Conservation (phyloP, 2,888 invertebrate genomes). For the Morpho helenor region DNA sequence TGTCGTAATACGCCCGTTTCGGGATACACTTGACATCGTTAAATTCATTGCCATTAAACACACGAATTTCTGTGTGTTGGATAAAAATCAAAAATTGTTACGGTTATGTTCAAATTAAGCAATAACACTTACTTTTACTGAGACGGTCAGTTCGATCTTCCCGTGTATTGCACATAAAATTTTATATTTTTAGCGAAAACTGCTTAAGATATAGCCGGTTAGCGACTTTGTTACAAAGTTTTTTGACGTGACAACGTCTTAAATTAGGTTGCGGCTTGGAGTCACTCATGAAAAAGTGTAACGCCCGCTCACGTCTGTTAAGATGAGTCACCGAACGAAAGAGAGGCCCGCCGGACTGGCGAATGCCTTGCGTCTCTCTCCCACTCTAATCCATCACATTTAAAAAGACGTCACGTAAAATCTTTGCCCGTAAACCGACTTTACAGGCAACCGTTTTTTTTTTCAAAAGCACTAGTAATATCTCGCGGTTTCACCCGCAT, state of each 20-base stretch:
- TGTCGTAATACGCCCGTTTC: slow-evolving; percentile 14
- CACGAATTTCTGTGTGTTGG: slow-evolving; percentile 28
- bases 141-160: slow-evolving; percentile 52
- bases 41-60: slow-evolving; percentile 24
- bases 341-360: too few relatives aligned
- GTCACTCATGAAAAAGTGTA: too few relatives aligned
- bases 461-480: too few relatives aligned
- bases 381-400: too few relatives aligned
- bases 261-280: too few relatives aligned
- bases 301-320: too few relatives aligned
- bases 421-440: too few relatives aligned
- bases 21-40: slow-evolving; percentile 17
- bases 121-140: slow-evolving; percentile 70
- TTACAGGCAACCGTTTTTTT: too few relatives aligned
- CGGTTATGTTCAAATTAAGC: slow-evolving; percentile 71
- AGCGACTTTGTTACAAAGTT: slow-evolving; percentile 27
- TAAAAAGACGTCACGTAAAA: too few relatives aligned
- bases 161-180: slow-evolving; percentile 61
- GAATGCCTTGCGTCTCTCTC: too few relatives aligned
- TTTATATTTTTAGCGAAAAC: slow-evolving; percentile 61
- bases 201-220: slow-evolving; percentile 24
- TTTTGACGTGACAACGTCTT: neutral
- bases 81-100: slow-evolving; percentile 47
- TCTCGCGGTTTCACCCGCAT: too few relatives aligned
- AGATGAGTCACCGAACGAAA: too few relatives aligned